These are phyloP conservation scores for Hypocryptadius cinnamomeus DNA, from an alignment of 2,113 vertebrate genomes.

Conservation along the genomic window DNA sequence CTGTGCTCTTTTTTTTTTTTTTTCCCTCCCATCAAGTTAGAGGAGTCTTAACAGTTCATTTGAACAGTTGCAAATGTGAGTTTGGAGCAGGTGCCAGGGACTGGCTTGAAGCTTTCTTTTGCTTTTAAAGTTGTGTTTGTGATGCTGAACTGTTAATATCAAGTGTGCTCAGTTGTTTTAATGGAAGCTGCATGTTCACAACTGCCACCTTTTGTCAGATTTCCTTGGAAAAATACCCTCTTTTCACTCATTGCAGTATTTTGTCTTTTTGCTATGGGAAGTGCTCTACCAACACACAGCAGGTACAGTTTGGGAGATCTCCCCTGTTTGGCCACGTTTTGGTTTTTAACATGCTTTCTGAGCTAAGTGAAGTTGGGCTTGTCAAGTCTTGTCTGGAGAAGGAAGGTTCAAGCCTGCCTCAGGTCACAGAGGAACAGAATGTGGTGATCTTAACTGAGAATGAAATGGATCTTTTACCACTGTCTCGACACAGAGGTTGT, in stretches of 20 bases:
- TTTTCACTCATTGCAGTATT: not conserved
- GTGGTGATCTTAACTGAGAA: constrained; percentile 47
- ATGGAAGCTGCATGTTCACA: not conserved
- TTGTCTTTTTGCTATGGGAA: not conserved
- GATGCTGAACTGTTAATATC: not conserved
- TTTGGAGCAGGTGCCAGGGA: not conserved
- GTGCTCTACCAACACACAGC: not conserved
- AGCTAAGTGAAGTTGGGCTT: constrained; percentile 5
- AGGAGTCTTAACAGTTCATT: not conserved
- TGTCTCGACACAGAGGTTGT: constrained; percentile 32
- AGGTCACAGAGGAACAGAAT: constrained; percentile 34
- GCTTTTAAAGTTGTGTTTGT: not conserved
- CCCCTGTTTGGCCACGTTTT: not conserved
- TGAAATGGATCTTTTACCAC: constrained; percentile 50
- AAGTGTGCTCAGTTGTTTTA: not conserved
- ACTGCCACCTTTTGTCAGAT: not conserved
- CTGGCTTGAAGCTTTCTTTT: not conserved
- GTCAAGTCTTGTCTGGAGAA: constrained; percentile 40
- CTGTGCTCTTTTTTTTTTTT: not conserved
- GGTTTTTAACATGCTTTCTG: not conserved
- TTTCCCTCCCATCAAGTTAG: not conserved
- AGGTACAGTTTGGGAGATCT: not conserved
- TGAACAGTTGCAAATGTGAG: not conserved
- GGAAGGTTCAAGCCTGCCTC: constrained; percentile 37
- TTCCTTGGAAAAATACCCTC: not conserved